Base-by-base conservation (phyloP, 2,797 vertebrate genomes). In the Tarsius wallacei region DNA sequence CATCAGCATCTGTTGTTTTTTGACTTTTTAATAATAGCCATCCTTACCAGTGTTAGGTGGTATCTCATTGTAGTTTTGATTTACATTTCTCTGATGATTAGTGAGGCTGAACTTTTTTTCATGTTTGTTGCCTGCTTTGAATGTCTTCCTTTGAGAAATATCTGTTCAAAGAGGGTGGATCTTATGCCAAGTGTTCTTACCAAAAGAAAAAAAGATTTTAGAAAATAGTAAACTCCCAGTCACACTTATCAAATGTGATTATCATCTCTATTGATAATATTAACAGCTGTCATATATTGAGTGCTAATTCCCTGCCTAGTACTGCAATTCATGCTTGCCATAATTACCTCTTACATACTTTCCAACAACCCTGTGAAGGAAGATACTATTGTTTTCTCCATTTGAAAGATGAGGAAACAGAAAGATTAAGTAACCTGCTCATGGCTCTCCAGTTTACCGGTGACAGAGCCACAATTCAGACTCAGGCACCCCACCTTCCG, bases 351-450 rank as follows among this genome's bases (percentile, higher is more conserved):
- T 93, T 71, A 61, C 7, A 61, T 2, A 53, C 21, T 42, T 95
- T 28, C 49, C 73, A 49, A 28, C 24, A 94, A 64, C 33, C 28
- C 10, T 42, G 28, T 64, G 22, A 88, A 91, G 49, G 49, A 93
- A 91, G 15, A 36, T 55, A 53, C 16, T n/a, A 2, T 55, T 22
- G 24, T 81, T 76, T 68, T n/a, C 28, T n/a, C 16, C 17, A 47
- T 80, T 81, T 91, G 89, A 76, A 93, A 95, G 36, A 28, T 21
- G 26, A 91, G 13, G 57, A 74, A 95, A 64, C 49, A 83, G 57
- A 68, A 71, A 42, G 53, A 95, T 94, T 74, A 84, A n/a, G 17
- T 42, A 28, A 47, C 11, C 28, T 70, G 4, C 51, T 86, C 10
- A 0, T 61, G 36, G 53, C 82, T 63, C 64, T 64, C 15, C 21